Conservation (phyloP, 2,888 invertebrate species). For the Tetropium fuscum region DNA sequence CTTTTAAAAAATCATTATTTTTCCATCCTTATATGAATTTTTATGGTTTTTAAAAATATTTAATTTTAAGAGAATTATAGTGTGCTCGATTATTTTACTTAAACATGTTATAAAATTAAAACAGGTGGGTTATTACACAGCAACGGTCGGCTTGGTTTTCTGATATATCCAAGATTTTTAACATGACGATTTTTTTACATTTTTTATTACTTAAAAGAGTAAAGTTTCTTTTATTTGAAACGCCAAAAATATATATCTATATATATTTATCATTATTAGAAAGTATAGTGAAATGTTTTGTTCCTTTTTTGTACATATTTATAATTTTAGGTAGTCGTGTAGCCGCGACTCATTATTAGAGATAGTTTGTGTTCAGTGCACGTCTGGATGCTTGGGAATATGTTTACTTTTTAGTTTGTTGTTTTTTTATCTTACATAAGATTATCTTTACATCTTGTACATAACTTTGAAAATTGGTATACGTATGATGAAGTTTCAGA, state of each 20-base stretch:
- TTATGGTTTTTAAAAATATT: constrained; percentile 23
- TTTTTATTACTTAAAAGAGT: constrained; percentile 65
- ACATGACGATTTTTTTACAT: constrained; percentile 60
- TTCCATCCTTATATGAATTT: neutral
- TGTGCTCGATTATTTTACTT: constrained; percentile 27
- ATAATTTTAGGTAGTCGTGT: constrained; percentile 49
- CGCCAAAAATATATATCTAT: constrained; percentile 66
- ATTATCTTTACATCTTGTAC: constrained; percentile 50
- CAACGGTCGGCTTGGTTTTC: constrained; percentile 37
- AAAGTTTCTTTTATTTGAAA: constrained; percentile 64
- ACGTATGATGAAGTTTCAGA: constrained; percentile 67
- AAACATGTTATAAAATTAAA: constrained; percentile 36
- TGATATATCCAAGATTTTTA: constrained; percentile 35
- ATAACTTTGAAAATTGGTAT: constrained; percentile 63
- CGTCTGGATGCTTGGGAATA: constrained; percentile 45
- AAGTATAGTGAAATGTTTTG: constrained; percentile 64
- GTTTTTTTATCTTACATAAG: constrained; percentile 52
- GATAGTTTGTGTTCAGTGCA: constrained; percentile 46
- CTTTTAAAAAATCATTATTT: constrained; percentile 23
- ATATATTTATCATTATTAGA: constrained; percentile 63
- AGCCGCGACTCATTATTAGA: constrained; percentile 39
- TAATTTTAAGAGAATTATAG: constrained; percentile 24
- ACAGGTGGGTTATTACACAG: constrained; percentile 35
- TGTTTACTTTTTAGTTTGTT: constrained; percentile 57
- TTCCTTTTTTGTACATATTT: constrained; percentile 66